Conservation (phyloP, 2,113 vertebrate species). For the Leptodactylus fuscus region DNA sequence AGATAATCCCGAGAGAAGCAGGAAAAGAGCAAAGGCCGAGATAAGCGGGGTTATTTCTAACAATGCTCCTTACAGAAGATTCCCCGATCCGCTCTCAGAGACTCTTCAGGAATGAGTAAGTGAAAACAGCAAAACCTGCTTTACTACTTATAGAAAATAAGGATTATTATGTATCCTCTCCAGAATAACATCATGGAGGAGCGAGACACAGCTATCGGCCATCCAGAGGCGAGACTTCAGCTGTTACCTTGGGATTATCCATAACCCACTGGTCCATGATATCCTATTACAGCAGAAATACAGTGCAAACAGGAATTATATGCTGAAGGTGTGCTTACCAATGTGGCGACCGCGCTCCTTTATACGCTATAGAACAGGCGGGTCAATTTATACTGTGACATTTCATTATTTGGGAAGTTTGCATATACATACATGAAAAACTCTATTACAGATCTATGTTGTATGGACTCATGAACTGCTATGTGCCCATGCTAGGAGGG, state of each 20-base stretch:
- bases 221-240: not conserved
- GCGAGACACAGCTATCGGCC: not conserved
- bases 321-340: not conserved
- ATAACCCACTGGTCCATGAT: not conserved
- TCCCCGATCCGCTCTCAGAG: not conserved
- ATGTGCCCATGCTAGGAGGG: too few species aligned
- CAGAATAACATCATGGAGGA: too few species aligned
- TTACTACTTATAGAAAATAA: constrained; percentile 17
- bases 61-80: not conserved
- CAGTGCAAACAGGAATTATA: not conserved
- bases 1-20: too few species aligned
- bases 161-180: constrained; percentile 44
- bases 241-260: not conserved
- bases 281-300: not conserved
- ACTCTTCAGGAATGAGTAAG: constrained; percentile 14
- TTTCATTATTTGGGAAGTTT: too few species aligned
- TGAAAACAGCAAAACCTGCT: constrained; percentile 23
- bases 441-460: too few species aligned
- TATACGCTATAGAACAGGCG: too few species aligned
- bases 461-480: too few species aligned
- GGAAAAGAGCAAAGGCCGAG: not conserved
- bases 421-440: too few species aligned
- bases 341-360: not conserved
- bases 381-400: too few species aligned
- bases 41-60: constrained; percentile 2